Conservation (phyloP, 2,113 vertebrate species). For the Rattus rattus region DNA sequence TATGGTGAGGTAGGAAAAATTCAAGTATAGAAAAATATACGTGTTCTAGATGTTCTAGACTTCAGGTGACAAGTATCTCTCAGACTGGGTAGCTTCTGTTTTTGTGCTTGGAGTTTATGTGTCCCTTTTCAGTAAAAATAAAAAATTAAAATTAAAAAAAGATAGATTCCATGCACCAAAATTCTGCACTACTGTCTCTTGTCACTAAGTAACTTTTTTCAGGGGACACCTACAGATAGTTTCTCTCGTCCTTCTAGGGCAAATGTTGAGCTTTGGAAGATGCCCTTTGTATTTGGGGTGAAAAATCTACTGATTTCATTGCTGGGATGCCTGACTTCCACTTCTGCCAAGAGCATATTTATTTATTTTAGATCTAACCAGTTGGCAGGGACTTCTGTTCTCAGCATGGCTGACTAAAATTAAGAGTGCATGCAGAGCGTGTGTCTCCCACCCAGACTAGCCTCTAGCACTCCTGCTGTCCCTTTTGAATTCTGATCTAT, state of each 20-base stretch:
- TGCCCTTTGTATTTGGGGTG: conserved; percentile 52
- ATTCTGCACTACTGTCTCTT: not conserved
- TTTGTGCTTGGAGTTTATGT: not conserved
- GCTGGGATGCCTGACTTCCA: conserved; percentile 31
- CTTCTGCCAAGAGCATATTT: conserved; percentile 59
- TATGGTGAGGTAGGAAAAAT: not conserved
- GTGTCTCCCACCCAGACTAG: conserved; percentile 66
- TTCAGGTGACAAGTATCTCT: not conserved
- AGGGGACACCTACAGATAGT: not conserved
- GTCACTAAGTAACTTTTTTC: not conserved
- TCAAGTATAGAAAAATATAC: not conserved
- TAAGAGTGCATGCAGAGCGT: conserved; percentile 69
- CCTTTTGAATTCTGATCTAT: conserved; percentile 66
- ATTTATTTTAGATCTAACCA: conserved; percentile 72
- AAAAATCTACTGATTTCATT: conserved; percentile 49
- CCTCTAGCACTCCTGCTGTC: conserved; percentile 66
- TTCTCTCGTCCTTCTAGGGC: not conserved
- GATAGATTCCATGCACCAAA: not conserved
- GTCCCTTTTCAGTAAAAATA: not conserved
- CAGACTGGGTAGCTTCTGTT: not conserved
- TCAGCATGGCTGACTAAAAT: conserved; percentile 74
- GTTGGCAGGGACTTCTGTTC: conserved; percentile 77
- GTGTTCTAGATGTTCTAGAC: not conserved
- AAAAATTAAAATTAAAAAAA: not conserved
- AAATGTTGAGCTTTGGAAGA: conserved; percentile 37